Conservation (phyloP, 2,113 vertebrate species). For the Dryoscopus gambensis region DNA sequence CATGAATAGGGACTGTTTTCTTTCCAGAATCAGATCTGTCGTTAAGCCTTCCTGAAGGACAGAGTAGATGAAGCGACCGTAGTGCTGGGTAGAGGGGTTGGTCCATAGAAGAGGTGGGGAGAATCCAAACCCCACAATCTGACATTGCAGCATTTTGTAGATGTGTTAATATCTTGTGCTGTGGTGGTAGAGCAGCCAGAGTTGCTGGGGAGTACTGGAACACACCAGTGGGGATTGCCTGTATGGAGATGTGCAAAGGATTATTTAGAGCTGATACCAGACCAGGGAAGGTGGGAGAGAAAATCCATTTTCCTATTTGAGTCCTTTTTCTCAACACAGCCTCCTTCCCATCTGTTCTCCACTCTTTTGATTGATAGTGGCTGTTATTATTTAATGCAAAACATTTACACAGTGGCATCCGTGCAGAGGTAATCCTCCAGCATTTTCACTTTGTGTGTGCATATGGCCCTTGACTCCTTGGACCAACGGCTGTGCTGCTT, state of each 20-base stretch:
- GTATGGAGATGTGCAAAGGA: neutral
- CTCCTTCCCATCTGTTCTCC: conserved; percentile 14
- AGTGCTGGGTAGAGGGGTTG: neutral
- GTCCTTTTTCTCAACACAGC: neutral
- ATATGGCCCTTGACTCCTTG: neutral
- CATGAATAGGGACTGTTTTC: neutral
- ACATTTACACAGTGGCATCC: neutral
- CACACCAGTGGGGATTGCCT: neutral
- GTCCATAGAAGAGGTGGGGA: too few species aligned
- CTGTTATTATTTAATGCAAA: neutral
- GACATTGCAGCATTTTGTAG: neutral
- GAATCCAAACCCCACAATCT: neutral
- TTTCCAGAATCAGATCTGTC: neutral
- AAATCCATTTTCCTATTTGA: neutral
- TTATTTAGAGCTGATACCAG: neutral
- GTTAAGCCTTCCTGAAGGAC: neutral
- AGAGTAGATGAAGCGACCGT: rapidly evolving
- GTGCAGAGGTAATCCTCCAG: neutral
- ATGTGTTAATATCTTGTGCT: neutral
- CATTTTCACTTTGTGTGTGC: neutral
- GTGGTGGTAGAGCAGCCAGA: neutral
- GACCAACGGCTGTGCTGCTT: neutral
- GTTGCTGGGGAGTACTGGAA: neutral
- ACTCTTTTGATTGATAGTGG: neutral
- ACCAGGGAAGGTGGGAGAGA: neutral